Evolutionary conservation across 2,113 vertebrate species (phyloP).

Genomic region (Cololabis saira): DNA sequence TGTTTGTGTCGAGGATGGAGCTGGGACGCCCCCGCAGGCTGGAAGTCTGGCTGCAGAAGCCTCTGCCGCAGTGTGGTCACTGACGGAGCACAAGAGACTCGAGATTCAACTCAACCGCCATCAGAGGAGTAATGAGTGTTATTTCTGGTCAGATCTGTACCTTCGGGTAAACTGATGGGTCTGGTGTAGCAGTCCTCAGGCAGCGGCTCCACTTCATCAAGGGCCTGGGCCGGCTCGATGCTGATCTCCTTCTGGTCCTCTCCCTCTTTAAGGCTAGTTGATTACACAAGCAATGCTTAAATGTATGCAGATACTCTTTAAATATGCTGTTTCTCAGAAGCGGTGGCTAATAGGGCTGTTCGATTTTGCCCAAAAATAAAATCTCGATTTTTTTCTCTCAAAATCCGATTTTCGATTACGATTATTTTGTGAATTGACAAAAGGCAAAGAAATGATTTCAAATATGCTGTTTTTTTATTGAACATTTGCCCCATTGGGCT

Average conservation of each 20-base stretch:
- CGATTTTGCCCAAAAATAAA: too few species aligned
- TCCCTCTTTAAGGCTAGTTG: constrained; percentile 91
- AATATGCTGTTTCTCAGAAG: neutral
- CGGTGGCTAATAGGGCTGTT: neutral
- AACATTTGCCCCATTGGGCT: too few species aligned
- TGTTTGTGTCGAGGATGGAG: constrained; percentile 97
- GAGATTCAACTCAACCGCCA: neutral
- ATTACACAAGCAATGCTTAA: constrained; percentile 24
- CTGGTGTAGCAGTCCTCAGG: constrained; percentile 96
- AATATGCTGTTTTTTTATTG: too few species aligned
- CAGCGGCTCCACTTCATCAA: constrained; percentile 95
- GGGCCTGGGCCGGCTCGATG: constrained; percentile 92
- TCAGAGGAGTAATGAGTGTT: neutral
- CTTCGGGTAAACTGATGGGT: constrained; percentile 93
- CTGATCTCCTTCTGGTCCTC: constrained; percentile 97
- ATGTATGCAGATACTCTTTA: neutral
- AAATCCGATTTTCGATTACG: too few species aligned
- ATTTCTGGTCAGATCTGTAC: constrained; percentile 65
- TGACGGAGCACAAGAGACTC: constrained; percentile 47
- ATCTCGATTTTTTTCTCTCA: too few species aligned
- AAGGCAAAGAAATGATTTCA: too few species aligned
- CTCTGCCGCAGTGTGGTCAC: constrained; percentile 96
- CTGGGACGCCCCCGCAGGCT: constrained; percentile 93
- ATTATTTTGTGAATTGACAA: too few species aligned
- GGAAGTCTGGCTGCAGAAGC: constrained; percentile 96